phyloP scores from a whole-genome alignment of 2,113 vertebrate genomes.

The Xiphophorus couchianus region DNA sequence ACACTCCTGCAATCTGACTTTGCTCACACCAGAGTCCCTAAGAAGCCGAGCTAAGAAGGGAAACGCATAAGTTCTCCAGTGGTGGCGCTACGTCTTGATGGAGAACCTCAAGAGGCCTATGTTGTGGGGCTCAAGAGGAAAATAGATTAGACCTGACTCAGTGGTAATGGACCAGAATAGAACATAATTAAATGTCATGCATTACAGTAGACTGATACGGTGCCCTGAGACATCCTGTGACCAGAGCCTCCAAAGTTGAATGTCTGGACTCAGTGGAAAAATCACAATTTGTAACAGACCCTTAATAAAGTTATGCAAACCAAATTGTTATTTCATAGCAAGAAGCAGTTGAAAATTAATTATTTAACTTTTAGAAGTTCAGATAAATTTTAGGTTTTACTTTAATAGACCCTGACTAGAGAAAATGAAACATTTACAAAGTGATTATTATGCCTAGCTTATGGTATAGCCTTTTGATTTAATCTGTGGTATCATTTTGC shows the following conservation, averaged over 20 bases:
- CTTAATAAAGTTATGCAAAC: constrained; percentile 20
- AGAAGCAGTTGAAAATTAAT: not conserved
- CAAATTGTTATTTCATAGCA: constrained; percentile 27
- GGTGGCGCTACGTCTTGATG: constrained; percentile 31
- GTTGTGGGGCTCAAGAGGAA: constrained; percentile 46
- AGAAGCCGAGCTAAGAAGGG: constrained; percentile 51
- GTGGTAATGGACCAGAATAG: constrained; percentile 50
- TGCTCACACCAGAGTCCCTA: constrained; percentile 41
- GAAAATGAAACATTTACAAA: too few relatives aligned
- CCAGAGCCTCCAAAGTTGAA: constrained; percentile 18
- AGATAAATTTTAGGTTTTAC: not conserved
- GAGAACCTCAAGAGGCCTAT: constrained; percentile 43
- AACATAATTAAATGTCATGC: constrained; percentile 37
- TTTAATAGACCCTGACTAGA: not conserved
- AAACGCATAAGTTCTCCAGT: constrained; percentile 33
- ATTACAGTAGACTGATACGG: constrained; percentile 8
- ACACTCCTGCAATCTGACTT: constrained; percentile 75
- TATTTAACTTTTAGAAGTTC: constrained; percentile 10
- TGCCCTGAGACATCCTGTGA: constrained; percentile 29
- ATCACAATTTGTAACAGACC: constrained; percentile 9
- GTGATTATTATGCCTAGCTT: not conserved
- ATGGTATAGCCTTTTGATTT: not conserved
- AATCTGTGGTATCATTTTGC: not conserved
- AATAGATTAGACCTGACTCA: constrained; percentile 49
- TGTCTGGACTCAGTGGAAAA: constrained; percentile 20